Evolutionary conservation across 2,113 vertebrate species (phyloP).

Genomic region (Thymallus thymallus): DNA sequence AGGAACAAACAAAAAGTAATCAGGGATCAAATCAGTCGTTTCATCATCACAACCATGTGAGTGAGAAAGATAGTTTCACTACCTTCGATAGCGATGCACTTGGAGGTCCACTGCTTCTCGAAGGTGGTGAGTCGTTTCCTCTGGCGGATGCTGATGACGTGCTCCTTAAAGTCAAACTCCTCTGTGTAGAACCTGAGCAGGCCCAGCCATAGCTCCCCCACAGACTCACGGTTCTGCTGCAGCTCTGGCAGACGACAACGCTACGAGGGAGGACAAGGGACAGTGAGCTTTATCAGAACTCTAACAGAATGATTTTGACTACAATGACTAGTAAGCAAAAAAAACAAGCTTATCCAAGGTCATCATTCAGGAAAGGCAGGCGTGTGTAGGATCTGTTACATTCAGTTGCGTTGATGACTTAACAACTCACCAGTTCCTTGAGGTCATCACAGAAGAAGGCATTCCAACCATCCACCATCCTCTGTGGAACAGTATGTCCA

Average conservation of each 20-base stretch:
- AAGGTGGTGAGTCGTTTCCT: constrained; percentile 93
- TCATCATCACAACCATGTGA: not conserved
- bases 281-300: not conserved
- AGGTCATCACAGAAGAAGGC: constrained; percentile 94
- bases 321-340: not conserved
- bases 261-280: constrained; percentile 57
- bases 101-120: constrained; percentile 99
- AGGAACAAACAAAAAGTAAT: constrained; percentile 25
- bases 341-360: not conserved
- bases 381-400: too few relatives aligned
- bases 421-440: constrained; percentile 85
- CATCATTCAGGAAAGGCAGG: too few relatives aligned
- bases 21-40: too few relatives aligned
- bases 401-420: too few relatives aligned
- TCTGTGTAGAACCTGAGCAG: constrained; percentile 96
- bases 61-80: not conserved
- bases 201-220: constrained; percentile 95
- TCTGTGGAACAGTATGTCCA: constrained; percentile 84
- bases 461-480: constrained; percentile 98
- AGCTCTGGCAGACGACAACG: constrained; percentile 80
- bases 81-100: constrained; percentile 99
- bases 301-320: not conserved
- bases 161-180: constrained; percentile 98
- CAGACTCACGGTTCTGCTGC: constrained; percentile 86
- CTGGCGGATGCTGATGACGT: constrained; percentile 97